Base-by-base conservation (phyloP, 35 echinoderm and acorn worm species). In the Diadema setosum region DNA sequence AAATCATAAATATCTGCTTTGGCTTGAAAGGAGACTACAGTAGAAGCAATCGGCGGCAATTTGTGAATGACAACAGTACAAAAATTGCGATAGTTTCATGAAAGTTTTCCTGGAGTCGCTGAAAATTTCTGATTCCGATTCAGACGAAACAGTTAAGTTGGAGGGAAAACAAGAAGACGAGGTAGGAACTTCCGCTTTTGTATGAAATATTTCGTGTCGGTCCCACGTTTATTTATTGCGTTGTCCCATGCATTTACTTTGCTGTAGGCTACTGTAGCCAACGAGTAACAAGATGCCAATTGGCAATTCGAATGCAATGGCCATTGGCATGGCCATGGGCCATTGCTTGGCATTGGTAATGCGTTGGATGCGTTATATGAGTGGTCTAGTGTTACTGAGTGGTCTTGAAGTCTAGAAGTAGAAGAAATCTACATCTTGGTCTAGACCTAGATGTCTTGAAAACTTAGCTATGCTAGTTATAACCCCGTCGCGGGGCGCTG, bases 161-260 rank as follows among this genome's bases (percentile, higher is more conserved):
- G 73, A 78, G 73, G 73, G 73, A 78, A 78, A 78, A 21, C 73
- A 35, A 41, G 73, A 78, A 78, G 73, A 78, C 73, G 73, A 78
- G 73, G 73, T 78, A 78, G 18, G 33, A 43, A 78, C 44, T 26
- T 17, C 18, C 9, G 20, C 9, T 9, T 44, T 21, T 9, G n/a
- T 16, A 42, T 9, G 20, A 29, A 73, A 0, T 26, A 37, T 1
- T 30, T 73, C 27, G 18, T 30, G 27, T 31, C 4, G 17, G 65
- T 0, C 5, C 18, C 16, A 27, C 5, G 3, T 27, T 24, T 5
- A 30, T 73, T 73, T 39, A 32, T 32, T 73, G 6, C 24, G 5
- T 32, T 0, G 31, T 32, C 27, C 24, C 24, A 73, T 1, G 9
- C 2, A 32, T 73, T 0, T 29, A 0, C 9, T 26, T 73, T 1